These are phyloP conservation scores for Conopomorpha cramerella DNA, from an alignment of 1,140 invertebrate genomes.

Conservation along the genomic window DNA sequence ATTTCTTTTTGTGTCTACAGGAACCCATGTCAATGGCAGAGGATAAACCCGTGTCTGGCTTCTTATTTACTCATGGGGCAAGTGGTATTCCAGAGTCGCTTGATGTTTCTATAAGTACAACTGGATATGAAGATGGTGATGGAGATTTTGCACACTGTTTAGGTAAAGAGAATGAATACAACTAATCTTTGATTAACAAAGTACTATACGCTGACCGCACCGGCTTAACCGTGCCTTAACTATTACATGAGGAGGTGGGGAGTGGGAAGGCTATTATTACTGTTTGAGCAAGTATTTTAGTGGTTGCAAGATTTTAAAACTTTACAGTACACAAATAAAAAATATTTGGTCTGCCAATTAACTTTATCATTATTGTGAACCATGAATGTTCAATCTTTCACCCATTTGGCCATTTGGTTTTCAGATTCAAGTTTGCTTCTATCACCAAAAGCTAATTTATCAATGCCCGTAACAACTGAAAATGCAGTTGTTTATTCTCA, in stretches of 20 bases:
- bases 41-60: constrained; percentile 16
- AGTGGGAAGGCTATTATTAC: too few relatives aligned
- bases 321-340: too few relatives aligned
- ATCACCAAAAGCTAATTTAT: constrained; percentile 35
- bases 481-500: constrained; percentile 19
- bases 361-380: not conserved
- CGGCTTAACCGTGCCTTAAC: too few relatives aligned
- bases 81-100: constrained; percentile 24
- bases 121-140: constrained; percentile 29
- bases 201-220: not conserved
- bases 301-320: too few relatives aligned
- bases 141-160: constrained; percentile 28
- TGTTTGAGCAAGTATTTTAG: too few relatives aligned
- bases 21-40: constrained; percentile 3
- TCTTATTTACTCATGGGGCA: constrained; percentile 25
- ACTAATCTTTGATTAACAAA: not conserved
- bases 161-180: constrained; percentile 12
- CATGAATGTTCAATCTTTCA: not conserved
- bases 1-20: constrained; percentile 5
- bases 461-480: constrained; percentile 11
- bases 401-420: not conserved
- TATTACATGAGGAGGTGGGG: too few relatives aligned
- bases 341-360: not conserved
- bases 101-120: constrained; percentile 31
- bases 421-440: constrained; percentile 37